Conservation (phyloP, 2,888 invertebrate species). For the Campoplex nolae region DNA sequence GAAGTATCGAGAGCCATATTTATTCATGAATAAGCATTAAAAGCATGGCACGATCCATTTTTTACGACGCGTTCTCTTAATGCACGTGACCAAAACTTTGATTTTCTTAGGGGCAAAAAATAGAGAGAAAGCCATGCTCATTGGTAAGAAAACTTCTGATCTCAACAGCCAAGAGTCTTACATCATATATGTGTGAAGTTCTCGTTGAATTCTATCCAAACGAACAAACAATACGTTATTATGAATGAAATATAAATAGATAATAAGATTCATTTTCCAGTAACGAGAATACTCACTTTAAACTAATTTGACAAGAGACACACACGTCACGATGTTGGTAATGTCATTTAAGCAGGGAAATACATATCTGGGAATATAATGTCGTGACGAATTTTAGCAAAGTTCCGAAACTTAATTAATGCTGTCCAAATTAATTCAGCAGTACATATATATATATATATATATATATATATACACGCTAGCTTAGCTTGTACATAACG, state of each 20-base stretch:
- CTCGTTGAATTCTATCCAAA: neutral
- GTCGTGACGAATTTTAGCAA: constrained; percentile 24
- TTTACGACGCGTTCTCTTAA: neutral
- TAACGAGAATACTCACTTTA: neutral
- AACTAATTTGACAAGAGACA: constrained; percentile 25
- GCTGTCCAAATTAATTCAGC: constrained; percentile 14
- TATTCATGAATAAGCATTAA: no score
- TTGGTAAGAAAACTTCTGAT: neutral
- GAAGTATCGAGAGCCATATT: no score
- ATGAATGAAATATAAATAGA: neutral
- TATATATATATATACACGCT: no score
- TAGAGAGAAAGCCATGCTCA: neutral
- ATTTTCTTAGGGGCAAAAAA: neutral
- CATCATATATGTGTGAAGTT: no score
- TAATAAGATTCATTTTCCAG: neutral
- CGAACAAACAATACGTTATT: neutral
- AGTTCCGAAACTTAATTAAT: constrained; percentile 25
- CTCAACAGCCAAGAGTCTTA: neutral
- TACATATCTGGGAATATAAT: constrained; percentile 27
- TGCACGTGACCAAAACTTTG: neutral
- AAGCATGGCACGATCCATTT: neutral
- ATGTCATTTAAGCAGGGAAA: constrained; percentile 25
- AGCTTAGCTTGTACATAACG: neutral
- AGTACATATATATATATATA: no score
- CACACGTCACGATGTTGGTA: constrained; percentile 3